Evolutionary conservation across 2,888 invertebrate species (phyloP), one percentile per base, ranked within the genome.

Genomic region (Bedellia somnulentella): DNA sequence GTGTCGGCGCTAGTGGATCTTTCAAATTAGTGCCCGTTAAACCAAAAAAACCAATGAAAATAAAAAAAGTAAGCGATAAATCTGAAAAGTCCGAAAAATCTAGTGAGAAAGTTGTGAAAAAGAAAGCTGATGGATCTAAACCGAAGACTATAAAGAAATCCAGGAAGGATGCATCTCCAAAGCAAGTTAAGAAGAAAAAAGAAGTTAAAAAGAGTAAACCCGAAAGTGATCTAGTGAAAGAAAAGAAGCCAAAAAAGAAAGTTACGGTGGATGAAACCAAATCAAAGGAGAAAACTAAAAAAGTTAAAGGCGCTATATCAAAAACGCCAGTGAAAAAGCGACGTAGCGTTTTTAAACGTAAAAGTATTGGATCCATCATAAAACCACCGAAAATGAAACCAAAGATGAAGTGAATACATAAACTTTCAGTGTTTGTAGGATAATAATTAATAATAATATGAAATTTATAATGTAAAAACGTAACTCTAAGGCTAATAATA

Each of bases 321-420:
- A 15, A 31, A 10, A 31, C 8, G 27, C 13, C 13, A 5, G 14
- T 21, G 21, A 3, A 9, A 15, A 56, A 62, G n/a, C 24, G 46
- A 15, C 60, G 66, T 40, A 67, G 59, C 36, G 45, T 43, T 3
- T 36, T 39, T 24, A 67, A 57, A 34, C 43, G 71, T 13, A 71
- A 61, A 39, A 71, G 70, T 12, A 54, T 66, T 1, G 68, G 68
- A 0, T 57, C 63, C 0, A 64, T 71, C 1, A 63, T 66, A 17
- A 71, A 68, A 44, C 49, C 59, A 8, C 71, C 71, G 0, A 68
- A 61, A 50, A 71, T 73, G 71, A 68, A 58, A 13, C 71, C 71
- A 0, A 58, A n/a, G n/a, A n/a, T n/a, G n/a, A n/a, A n/a, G n/a
- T n/a, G n/a, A n/a, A n/a, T n/a, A n/a, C n/a, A n/a, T n/a, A n/a